Conservation (phyloP, 2,888 invertebrate genomes). For the Nowickia ferox region DNA sequence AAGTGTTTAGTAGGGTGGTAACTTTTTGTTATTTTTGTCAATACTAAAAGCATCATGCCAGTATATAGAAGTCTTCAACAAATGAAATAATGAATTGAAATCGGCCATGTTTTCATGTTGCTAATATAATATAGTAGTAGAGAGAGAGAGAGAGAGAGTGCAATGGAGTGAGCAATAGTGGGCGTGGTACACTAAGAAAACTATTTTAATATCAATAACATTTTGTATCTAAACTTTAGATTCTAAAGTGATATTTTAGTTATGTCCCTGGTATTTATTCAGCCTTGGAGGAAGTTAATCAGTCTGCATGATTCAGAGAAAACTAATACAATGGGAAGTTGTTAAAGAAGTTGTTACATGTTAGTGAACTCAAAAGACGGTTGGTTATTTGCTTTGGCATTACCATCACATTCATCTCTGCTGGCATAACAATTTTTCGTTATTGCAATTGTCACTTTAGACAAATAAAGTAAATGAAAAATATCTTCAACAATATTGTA, state of each 20-base stretch:
- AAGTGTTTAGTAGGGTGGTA: background rate
- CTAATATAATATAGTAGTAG: too few species aligned
- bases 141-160: too few species aligned
- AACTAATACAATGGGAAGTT: conserved; percentile 31
- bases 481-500: conserved; percentile 53
- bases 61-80: too few species aligned
- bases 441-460: conserved; percentile 69
- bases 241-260: background rate
- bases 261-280: background rate
- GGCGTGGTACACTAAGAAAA: too few species aligned
- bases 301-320: background rate
- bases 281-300: conserved; percentile 33
- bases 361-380: background rate
- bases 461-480: conserved; percentile 69
- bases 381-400: conserved; percentile 16
- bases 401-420: conserved; percentile 47
- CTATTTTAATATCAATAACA: background rate
- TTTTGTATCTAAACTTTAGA: background rate
- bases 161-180: too few species aligned
- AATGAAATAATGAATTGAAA: too few species aligned
- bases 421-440: conserved; percentile 50
- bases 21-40: background rate
- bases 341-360: conserved; percentile 23
- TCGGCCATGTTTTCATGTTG: too few species aligned
- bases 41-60: background rate